phyloP scores from a whole-genome alignment of 2,888 invertebrate genomes.

The Euzetes globulus region DNA sequence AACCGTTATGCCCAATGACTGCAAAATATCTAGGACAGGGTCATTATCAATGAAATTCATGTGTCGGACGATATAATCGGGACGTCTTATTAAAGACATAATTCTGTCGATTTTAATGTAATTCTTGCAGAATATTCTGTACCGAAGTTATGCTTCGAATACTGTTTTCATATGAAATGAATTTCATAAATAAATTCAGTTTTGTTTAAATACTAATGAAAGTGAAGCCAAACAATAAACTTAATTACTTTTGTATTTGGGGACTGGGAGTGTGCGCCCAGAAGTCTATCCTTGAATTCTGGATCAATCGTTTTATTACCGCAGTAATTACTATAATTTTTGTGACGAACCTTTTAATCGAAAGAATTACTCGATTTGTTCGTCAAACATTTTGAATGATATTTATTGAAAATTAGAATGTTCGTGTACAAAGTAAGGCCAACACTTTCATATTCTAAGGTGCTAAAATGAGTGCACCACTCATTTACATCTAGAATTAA shows the following conservation, averaged over 20 bases:
- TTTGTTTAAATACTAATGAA: neutral
- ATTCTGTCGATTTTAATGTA: neutral
- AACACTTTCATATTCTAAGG: too few species aligned
- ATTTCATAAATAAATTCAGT: neutral
- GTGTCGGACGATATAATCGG: constrained; percentile 29
- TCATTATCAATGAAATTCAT: constrained; percentile 32
- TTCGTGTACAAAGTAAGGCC: too few species aligned
- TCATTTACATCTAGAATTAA: too few species aligned
- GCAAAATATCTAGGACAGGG: constrained; percentile 27
- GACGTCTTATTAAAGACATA: constrained; percentile 27
- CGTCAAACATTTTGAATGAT: too few species aligned
- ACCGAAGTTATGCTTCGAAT: neutral
- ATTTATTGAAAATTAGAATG: too few species aligned
- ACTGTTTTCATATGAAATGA: neutral
- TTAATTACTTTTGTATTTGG: neutral
- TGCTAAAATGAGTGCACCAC: too few species aligned
- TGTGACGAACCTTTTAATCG: too few species aligned
- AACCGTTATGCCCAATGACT: neutral
- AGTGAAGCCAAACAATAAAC: neutral
- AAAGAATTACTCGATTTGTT: too few species aligned
- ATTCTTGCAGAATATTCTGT: too few species aligned
- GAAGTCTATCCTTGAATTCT: neutral
- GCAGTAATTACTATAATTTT: neutral
- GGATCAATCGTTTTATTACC: neutral
- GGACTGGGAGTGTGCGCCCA: neutral